Evolutionary conservation across 2,888 invertebrate genomes (phyloP).

Genomic region (Abrostola tripartita): DNA sequence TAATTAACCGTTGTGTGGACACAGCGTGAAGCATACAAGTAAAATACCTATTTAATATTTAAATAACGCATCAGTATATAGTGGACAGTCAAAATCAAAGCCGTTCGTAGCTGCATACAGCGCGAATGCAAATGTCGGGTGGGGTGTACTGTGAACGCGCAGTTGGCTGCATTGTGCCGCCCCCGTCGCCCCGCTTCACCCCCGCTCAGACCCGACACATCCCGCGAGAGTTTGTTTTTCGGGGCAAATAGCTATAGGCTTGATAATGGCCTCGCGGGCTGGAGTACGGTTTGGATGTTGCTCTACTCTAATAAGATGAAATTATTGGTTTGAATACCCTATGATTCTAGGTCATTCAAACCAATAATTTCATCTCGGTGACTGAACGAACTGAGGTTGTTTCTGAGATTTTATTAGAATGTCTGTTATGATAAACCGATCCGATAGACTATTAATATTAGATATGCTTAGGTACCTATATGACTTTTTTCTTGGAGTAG

Average conservation of each 20-base stretch:
- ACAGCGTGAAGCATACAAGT: conserved; percentile 26
- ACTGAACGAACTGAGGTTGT: too few species aligned
- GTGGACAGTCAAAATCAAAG: conserved; percentile 72
- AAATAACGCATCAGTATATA: conserved; percentile 49
- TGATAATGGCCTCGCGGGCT: conserved; percentile 87
- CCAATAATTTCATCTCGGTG: too few species aligned
- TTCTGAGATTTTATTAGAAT: too few species aligned
- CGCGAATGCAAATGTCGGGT: conserved; percentile 81
- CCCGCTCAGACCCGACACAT: conserved; percentile 69
- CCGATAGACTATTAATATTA: too few species aligned
- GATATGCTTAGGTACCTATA: too few species aligned
- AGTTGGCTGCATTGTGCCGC: conserved; percentile 85
- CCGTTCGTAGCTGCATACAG: conserved; percentile 76
- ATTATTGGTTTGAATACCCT: too few species aligned
- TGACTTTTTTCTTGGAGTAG: too few species aligned
- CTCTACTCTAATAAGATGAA: conserved; percentile 65
- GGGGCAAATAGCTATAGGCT: conserved; percentile 89
- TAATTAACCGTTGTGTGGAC: neutral
- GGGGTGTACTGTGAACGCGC: conserved; percentile 82
- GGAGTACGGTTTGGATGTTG: conserved; percentile 56
- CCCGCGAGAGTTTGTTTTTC: conserved; percentile 89
- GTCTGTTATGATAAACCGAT: too few species aligned
- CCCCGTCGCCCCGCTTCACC: conserved; percentile 54
- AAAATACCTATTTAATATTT: conserved; percentile 53
- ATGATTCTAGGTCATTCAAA: too few species aligned